Evolutionary conservation across 2,113 vertebrate genomes (phyloP).

Genomic region (Podarcis muralis): DNA sequence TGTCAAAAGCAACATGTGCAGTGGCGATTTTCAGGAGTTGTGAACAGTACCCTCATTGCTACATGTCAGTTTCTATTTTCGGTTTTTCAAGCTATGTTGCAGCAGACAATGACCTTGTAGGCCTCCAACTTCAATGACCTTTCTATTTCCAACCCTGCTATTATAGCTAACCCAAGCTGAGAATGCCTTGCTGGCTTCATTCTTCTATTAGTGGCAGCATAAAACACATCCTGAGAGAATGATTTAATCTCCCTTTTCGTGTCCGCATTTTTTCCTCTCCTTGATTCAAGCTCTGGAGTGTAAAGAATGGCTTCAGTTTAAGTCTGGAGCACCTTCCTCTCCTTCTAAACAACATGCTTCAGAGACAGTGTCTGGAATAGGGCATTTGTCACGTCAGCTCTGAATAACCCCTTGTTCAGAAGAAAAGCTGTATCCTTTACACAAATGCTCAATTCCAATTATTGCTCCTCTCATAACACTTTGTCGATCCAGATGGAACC

Average conservation of each 20-base stretch:
- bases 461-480: background rate
- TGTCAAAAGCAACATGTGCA: background rate
- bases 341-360: background rate
- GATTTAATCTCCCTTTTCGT: background rate
- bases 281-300: background rate
- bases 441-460: background rate
- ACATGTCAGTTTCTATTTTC: background rate
- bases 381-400: too few species aligned
- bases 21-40: background rate
- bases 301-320: background rate
- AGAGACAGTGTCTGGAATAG: background rate
- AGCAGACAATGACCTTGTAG: background rate
- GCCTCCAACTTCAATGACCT: background rate
- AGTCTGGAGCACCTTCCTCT: background rate
- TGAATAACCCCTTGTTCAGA: background rate
- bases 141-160: background rate
- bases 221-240: background rate
- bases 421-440: background rate
- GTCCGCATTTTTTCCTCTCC: background rate
- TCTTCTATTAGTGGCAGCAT: background rate
- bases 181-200: background rate
- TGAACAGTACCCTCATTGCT: too few species aligned
- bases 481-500: background rate
- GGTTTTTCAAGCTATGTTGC: background rate
- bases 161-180: background rate